phyloP scores from a whole-genome alignment of 2,797 vertebrate species.

The Somateria mollissima region DNA sequence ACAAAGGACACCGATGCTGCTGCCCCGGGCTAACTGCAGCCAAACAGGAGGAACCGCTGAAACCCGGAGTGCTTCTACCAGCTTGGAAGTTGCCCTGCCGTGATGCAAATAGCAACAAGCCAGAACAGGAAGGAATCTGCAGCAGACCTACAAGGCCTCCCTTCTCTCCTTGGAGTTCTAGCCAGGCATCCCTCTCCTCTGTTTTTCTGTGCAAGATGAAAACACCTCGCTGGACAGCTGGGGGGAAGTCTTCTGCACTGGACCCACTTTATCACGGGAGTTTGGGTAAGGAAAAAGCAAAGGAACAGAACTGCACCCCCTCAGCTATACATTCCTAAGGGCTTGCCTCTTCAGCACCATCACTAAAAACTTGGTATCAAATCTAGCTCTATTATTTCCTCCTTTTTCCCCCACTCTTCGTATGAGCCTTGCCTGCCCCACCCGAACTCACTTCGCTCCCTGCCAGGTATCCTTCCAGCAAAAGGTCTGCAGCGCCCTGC shows the following conservation, averaged over 20 bases:
- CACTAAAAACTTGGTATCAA: background rate
- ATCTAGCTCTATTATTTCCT: background rate
- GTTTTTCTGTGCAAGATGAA: fast-evolving
- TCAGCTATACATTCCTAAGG: fast-evolving
- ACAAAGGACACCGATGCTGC: background rate
- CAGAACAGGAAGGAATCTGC: background rate
- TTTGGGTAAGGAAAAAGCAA: background rate
- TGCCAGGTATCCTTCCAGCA: background rate
- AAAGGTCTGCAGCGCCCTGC: background rate
- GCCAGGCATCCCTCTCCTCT: background rate
- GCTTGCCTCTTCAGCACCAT: background rate
- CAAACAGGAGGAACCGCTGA: background rate
- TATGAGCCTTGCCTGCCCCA: background rate
- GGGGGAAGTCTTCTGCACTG: background rate
- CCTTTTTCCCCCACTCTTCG: background rate
- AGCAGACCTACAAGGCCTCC: background rate
- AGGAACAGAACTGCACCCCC: background rate
- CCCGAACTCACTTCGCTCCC: fast-evolving
- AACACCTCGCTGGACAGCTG: background rate
- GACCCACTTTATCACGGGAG: fast-evolving
- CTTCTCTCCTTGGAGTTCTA: background rate
- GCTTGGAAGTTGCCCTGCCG: background rate
- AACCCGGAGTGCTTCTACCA: background rate
- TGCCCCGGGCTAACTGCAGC: background rate
- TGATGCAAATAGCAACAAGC: background rate